Evolutionary conservation across 2,113 vertebrate genomes (phyloP).

Genomic region (Pelodiscus sinensis): DNA sequence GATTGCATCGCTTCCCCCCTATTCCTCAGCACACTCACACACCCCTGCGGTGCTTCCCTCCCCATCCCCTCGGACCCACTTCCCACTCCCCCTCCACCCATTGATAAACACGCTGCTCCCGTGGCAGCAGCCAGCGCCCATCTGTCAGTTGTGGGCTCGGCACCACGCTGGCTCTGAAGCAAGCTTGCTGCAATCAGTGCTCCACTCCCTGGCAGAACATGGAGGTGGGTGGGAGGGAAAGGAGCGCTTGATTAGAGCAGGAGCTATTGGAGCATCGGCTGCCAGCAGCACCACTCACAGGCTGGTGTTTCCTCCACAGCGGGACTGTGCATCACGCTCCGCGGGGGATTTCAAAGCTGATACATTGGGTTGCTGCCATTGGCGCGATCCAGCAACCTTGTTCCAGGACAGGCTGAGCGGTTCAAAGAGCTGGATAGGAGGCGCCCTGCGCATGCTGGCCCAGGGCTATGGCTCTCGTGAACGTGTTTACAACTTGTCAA

Average conservation of each 20-base stretch:
- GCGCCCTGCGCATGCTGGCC: neutral
- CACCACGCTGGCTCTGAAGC: neutral
- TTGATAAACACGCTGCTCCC: neutral
- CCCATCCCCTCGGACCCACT: neutral
- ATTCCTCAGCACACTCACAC: neutral
- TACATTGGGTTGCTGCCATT: neutral
- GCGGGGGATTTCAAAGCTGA: neutral
- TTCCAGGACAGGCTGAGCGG: neutral
- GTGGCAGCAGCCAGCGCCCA: conserved; percentile 18
- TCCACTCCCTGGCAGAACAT: neutral
- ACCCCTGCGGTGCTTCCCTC: neutral
- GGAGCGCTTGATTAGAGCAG: neutral
- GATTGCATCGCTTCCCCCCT: neutral
- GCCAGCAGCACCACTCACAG: neutral
- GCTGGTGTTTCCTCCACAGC: neutral
- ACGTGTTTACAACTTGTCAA: conserved; percentile 60
- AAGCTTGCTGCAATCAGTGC: neutral
- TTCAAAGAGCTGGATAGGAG: neutral
- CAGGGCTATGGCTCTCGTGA: neutral
- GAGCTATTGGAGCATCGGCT: neutral
- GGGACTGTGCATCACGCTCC: conserved; percentile 7
- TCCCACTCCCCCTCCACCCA: fast-evolving
- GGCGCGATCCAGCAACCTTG: neutral
- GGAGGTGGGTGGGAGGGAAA: neutral
- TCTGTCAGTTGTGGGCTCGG: neutral